Percentiles rank a stretch among this genome's conserved stretches.
Conservation (phyloP, 2,888 invertebrate genomes). For the Nymphalis polychloros region DNA sequence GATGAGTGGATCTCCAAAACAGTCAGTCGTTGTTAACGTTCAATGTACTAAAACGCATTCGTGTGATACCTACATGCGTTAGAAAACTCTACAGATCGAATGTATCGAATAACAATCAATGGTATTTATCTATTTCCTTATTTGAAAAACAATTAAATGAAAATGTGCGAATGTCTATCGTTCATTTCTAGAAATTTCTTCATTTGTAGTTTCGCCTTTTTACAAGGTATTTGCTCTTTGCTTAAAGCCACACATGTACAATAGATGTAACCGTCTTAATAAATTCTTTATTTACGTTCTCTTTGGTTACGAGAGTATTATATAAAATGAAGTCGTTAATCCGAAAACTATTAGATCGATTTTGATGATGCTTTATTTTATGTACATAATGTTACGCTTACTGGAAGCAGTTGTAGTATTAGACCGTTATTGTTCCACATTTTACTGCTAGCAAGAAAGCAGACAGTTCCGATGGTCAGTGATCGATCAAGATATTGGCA, state of each 20-base stretch:
- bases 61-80: not conserved
- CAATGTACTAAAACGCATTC: constrained; percentile 1
- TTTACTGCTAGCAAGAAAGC: too few species aligned
- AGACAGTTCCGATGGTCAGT: too few species aligned
- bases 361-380: too few species aligned
- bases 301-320: constrained; percentile 11
- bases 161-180: constrained; percentile 33
- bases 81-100: constrained; percentile 18
- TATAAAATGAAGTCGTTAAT: not conserved
- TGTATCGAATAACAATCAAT: constrained; percentile 25
- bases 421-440: too few species aligned
- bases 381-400: too few species aligned
- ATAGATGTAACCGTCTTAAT: constrained; percentile 6
- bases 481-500: too few species aligned
- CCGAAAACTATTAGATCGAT: too few species aligned
- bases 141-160: constrained; percentile 36
- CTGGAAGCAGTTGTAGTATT: too few species aligned
- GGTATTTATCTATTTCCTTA: constrained; percentile 30
- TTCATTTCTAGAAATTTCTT: constrained; percentile 32
- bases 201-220: constrained; percentile 23
- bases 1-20: not conserved
- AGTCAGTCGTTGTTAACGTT: constrained; percentile 1
- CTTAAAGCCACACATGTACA: not conserved
- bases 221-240: constrained; percentile 9
- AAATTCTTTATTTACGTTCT: constrained; percentile 16